Base-by-base conservation (phyloP, 2,797 vertebrate species). In the Poeciliopsis gracilis region DNA sequence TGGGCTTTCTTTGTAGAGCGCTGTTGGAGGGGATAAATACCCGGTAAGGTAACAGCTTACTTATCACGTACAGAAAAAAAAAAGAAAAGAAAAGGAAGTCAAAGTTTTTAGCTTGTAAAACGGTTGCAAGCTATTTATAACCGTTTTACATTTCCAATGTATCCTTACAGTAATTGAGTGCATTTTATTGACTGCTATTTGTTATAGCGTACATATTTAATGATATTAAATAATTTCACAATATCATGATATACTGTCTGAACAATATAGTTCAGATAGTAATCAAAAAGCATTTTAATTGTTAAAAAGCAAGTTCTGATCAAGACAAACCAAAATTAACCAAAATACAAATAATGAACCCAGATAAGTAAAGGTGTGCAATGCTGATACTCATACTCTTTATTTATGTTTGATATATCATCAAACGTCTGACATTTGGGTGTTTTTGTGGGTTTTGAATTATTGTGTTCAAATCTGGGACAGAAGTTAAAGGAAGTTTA, bases 21-120 rank as follows among this genome's bases (percentile, higher is more conserved):
- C 66, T 78, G 70, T 72, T 79, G 70, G 82, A 87, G 45, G 47
- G 59, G 76, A 77, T 87, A 80, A 84, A 85, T 87, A 28, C 33
- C 28, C 55, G 49, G 18, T 47, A 81, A 85, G 53, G 74, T 75
- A 77, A 72, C 66, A 79, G 43, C 57, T 81, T 84, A 38, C 77
- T 84, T 36, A 76, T 41, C 1, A 66, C 41, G 12, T 28, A 8
- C 46, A 45, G 30, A 61, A 20, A 23, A 61, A 15, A 15, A 15
- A 30, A 33, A 28, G 3, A 6, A 30, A 33, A 33, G 30, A 33
- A 33, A 38, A 28, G 13, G 7, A 51, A 20, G 28, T 36, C 8
- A 23, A 23, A n/a, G 23, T 38, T 38, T 38, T 38, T 38, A 38
- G 36, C 36, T 38, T 38, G 36, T 38, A 38, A 38, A 38, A 38